Evolutionary conservation across 1,140 invertebrate genomes (phyloP).

Genomic region (Halesus radiatus): DNA sequence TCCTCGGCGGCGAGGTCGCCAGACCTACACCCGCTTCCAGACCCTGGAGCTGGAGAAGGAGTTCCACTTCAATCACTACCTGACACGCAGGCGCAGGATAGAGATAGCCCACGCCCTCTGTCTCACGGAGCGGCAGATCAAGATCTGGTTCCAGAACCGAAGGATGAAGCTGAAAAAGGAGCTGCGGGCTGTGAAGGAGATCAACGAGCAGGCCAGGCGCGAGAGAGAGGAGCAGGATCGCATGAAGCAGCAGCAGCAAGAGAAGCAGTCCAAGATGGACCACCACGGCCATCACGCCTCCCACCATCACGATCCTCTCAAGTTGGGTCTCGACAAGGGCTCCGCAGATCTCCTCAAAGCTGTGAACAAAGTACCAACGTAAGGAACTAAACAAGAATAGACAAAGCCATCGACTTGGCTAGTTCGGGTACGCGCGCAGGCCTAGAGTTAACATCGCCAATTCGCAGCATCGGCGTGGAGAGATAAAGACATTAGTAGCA

Average conservation of each 20-base stretch:
- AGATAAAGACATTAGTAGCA: conserved; percentile 24
- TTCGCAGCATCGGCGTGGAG: background rate
- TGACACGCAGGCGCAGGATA: conserved; percentile 94
- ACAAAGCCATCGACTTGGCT: conserved; percentile 12
- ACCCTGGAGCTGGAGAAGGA: conserved; percentile 97
- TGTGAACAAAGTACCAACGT: conserved; percentile 78
- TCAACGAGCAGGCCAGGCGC: conserved; percentile 92
- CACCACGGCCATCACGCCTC: conserved; percentile 70
- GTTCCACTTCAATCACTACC: conserved; percentile 98
- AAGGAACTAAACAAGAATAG: conserved; percentile 60
- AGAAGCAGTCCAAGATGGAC: conserved; percentile 85
- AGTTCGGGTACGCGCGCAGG: background rate
- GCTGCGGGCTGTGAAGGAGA: conserved; percentile 91
- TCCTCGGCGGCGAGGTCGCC: conserved; percentile 91
- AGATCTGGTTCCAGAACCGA: conserved; percentile 98
- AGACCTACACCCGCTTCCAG: conserved; percentile 97
- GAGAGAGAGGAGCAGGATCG: conserved; percentile 92
- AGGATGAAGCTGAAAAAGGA: conserved; percentile 99
- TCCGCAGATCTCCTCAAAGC: conserved; percentile 76
- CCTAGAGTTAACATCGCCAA: background rate
- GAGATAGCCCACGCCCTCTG: conserved; percentile 97
- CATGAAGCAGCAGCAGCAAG: conserved; percentile 90
- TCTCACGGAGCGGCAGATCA: conserved; percentile 96
- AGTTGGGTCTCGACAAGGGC: conserved; percentile 75
- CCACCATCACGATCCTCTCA: conserved; percentile 72